Evolutionary conservation across 2,888 invertebrate genomes (phyloP), one percentile per base, ranked within the genome.

Genomic region (Stomorhina lunata): DNA sequence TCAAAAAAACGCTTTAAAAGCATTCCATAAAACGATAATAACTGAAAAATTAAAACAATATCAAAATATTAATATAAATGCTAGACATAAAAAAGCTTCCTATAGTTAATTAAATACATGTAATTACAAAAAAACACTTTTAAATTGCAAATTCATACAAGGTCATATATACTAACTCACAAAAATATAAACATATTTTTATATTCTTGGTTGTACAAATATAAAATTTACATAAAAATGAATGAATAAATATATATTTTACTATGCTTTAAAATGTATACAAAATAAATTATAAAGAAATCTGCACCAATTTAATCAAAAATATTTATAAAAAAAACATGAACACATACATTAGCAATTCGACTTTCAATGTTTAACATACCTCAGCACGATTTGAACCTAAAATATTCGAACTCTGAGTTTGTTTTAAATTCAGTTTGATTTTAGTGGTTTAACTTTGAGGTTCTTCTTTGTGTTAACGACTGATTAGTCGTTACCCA

Each of bases 161-260:
- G 32, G 29, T 71, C 40, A 76, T 63, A 61, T 17, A 66, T n/a
- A n/a, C n/a, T n/a, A n/a, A 79, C 57, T 65, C 65, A 50, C 53
- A 80, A 66, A 48, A 29, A 29, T 29, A 59, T n/a, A 59, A 32
- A 40, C 29, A 43, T 15, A 32, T 50, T 75, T 82, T 79, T 68
- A 66, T 78, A 78, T 71, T 73, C 55, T 45, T 72, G 61, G 55
- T 81, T 77, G 77, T 81, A 72, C 66, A 73, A 66, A 68, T 9
- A 50, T 12, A 32, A 66, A 79, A 79, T 55, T 37, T 45, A 55
- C 48, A 72, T 29, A 45, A 57, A 63, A 53, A 55, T 22, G 17
- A 25, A 12, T 1, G n/a, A 40, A 32, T n/a, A 57, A 48, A 40
- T 15, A 45, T 50, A 68, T 65, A 57, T 71, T 65, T 78, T 65